Base-by-base conservation (phyloP, 1,140 invertebrate species). In the Pseudomyrmex cubaensis region DNA sequence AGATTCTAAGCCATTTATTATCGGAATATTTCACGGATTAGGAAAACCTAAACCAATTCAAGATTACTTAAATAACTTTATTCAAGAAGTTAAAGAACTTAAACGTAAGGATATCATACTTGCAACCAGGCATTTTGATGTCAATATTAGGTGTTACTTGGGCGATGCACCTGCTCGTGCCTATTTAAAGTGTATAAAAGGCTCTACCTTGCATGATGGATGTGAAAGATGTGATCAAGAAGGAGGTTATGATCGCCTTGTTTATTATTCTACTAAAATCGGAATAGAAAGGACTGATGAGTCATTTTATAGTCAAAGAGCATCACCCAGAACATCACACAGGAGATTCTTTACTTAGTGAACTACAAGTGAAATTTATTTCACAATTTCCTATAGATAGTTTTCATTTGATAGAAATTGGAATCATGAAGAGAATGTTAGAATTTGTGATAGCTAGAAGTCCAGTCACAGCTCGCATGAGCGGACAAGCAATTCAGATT, bases 211-310 rank as follows among this genome's bases (percentile, higher is more conserved):
- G n/a, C 15, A 46, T 46, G 35, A 64, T 46, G 62, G 62, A 17
- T 64, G 62, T 64, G 62, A 64, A 64, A 64, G 62, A 46, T 64
- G 62, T n/a, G 62, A 64, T 64, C 62, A 64, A 64, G 62, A 64
- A 17, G 35, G 62, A 17, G 35, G 62, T 64, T 64, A 64, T 2
- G n/a, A 64, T 64, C 5, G 62, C 35, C 46, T 64, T n/a, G 62
- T 64, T 64, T 64, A 64, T 64, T 64, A 64, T 46, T 64, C 62
- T n/a, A 64, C 15, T 10, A 64, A 44, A 64, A 46, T 46, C 8
- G 62, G 62, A 9, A 64, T 35, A 35, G 62, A 64, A 17, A 64
- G 15, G 10, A 64, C 62, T 64, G 62, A 64, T 64, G 35, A 64
- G 62, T 64, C 62, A 64, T 64, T 64, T 64, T 35, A 64, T 64